Evolutionary conservation across 2,797 vertebrate species (phyloP).

Genomic region (Pantherophis vulpinus): DNA sequence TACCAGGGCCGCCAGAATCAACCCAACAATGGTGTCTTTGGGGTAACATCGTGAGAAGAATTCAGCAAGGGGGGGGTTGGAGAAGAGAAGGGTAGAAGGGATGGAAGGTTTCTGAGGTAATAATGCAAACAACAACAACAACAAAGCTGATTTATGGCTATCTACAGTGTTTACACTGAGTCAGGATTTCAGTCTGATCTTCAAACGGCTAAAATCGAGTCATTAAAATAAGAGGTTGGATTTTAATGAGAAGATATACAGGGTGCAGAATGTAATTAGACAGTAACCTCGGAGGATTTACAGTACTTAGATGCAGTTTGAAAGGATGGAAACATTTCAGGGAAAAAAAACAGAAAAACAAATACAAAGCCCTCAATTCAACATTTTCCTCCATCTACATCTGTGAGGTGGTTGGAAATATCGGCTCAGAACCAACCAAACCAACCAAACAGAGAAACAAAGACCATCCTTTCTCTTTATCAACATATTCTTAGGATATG

Average conservation of each 20-base stretch:
- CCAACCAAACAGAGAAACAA: neutral
- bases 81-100: slow-evolving; percentile 29
- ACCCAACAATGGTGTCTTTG: slow-evolving; percentile 17
- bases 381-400: slow-evolving; percentile 59
- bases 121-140: neutral
- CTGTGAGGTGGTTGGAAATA: slow-evolving; percentile 60
- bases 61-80: slow-evolving; percentile 27
- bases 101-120: neutral
- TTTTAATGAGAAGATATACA: slow-evolving; percentile 73
- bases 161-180: slow-evolving; percentile 56
- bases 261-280: slow-evolving; percentile 72
- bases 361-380: slow-evolving; percentile 27
- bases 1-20: neutral
- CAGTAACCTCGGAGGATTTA: slow-evolving; percentile 69
- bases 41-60: slow-evolving; percentile 30
- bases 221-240: slow-evolving; percentile 73
- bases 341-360: slow-evolving; percentile 28
- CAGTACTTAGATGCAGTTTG: slow-evolving; percentile 57
- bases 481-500: neutral
- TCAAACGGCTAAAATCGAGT: slow-evolving; percentile 70
- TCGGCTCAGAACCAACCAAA: slow-evolving; percentile 57
- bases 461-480: slow-evolving; percentile 34
- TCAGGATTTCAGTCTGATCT: slow-evolving; percentile 59
- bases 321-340: slow-evolving; percentile 62
- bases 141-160: slow-evolving; percentile 38